Evolutionary conservation across 2,797 vertebrate species (phyloP).

Genomic region (Enteromius argenteus): DNA sequence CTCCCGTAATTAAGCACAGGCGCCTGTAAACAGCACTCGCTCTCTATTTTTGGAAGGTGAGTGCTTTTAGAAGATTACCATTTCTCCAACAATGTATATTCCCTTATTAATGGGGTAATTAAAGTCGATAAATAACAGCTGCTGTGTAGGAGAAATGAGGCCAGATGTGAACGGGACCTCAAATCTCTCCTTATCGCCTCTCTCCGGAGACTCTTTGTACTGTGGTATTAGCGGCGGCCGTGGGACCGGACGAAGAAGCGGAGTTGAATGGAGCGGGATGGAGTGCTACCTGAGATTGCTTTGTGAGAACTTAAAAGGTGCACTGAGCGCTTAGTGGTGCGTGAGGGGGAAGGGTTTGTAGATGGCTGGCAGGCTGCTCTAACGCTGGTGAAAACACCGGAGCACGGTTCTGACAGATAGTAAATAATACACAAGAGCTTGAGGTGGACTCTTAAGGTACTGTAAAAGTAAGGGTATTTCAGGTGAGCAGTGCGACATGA

Average conservation of each 20-base stretch:
- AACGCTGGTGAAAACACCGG: conserved; percentile 56
- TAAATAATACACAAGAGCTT: conserved; percentile 78
- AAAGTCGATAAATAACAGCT: conserved; percentile 64
- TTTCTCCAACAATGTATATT: conserved; percentile 59
- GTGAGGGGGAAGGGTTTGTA: not conserved
- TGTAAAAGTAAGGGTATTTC: conserved; percentile 66
- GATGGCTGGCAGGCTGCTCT: conserved; percentile 38
- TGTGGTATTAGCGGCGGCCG: conserved; percentile 2
- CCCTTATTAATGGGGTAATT: conserved; percentile 66
- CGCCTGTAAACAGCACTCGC: conserved; percentile 50
- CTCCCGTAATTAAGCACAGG: conserved; percentile 59
- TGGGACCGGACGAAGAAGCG: not conserved
- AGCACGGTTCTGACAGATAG: conserved; percentile 68
- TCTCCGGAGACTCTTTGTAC: conserved; percentile 60
- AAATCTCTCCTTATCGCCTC: conserved; percentile 61
- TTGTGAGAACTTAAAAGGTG: conserved; percentile 69
- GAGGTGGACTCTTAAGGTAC: conserved; percentile 54
- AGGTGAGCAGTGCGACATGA: conserved; percentile 51
- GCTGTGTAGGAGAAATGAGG: conserved; percentile 43
- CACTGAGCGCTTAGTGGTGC: conserved; percentile 37
- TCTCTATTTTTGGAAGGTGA: conserved; percentile 52
- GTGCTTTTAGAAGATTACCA: conserved; percentile 64
- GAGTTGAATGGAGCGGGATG: not conserved
- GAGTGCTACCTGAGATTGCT: conserved; percentile 55
- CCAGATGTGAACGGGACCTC: conserved; percentile 48